Evolutionary conservation across 2,797 vertebrate species (phyloP), one percentile per base, ranked within the genome.

Genomic region (Xyrichtys novacula): DNA sequence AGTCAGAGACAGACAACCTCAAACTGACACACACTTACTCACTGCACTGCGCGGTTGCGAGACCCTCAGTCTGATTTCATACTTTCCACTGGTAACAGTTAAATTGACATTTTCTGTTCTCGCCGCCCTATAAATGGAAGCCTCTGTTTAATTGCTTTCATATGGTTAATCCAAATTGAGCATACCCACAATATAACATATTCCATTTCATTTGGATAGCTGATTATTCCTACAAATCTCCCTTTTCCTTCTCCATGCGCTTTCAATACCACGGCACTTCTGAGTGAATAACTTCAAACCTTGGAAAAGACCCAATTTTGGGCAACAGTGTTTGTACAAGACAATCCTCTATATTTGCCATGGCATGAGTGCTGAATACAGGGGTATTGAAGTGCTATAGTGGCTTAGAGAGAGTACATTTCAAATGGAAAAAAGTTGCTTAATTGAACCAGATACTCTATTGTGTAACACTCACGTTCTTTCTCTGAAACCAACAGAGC

Each of bases 101-200:
- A 87, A 91, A 90, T 80, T 88, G 86, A 87, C 90, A 91, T 92
- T 89, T 90, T 89, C 85, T 88, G 77, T 90, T 86, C 87, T 79
- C 71, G 71, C 78, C 75, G 68, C 85, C 84, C 83, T 39, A 61
- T 77, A 89, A 89, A 90, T 89, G 81, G 74, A 90, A 86, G 78
- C 79, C 84, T 78, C 88, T 16, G 66, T 88, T 91, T 91, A 89
- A 93, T 91, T 91, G 85, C 91, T 91, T 92, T 89, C 90, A 90
- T 81, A 90, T 88, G 87, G 84, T 89, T 92, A 93, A 93, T 92
- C 89, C 89, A 91, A 92, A 93, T 93, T 91, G 93, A 91, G 84
- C 80, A 83, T 86, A 82, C 63, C 83, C 82, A 84, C 86, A 89
- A 92, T 91, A 90, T 84, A 88, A 83, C 77, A 90, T 91, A 88